Base-by-base conservation (phyloP, 2,888 invertebrate species). In the Agonopterix heracliana region DNA sequence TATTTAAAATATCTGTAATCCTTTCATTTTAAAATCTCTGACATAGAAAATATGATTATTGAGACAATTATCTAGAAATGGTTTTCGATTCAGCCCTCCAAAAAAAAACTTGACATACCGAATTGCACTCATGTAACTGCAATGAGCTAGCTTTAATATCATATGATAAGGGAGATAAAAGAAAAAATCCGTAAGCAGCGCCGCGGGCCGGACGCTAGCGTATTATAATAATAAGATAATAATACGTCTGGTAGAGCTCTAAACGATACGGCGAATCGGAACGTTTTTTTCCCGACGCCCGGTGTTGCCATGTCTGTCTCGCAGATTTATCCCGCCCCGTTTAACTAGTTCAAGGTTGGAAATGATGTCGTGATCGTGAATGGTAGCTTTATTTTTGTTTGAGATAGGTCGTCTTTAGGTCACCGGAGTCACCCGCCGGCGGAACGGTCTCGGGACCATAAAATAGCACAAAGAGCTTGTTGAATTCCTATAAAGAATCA, bases 281-380 rank as follows among this genome's bases (percentile, higher is more conserved):
- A 67, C 55, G 68, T 64, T 81, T 81, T 82, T 68, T 84, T 77
- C 61, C 56, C 56, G 58, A 55, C 55, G 53, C 56, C 55, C 57
- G 60, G 71, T 78, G 78, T 77, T 78, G 76, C 80, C 80, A 76
- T 71, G 80, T 74, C 74, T 73, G 71, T 66, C 68, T 68, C 63
- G 62, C 63, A 67, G 74, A 81, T 74, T 74, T 61, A 74, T 71
- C 79, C 81, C 77, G 78, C 74, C 70, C 69, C 67, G 73, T 74
- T 76, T 68, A 86, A 84, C 83, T 88, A 86, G 86, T 81, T 82
- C 87, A 88, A 88, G 87, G 87, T 74, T 78, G 62, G 63, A 54
- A 26, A 26, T 55, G 52, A 57, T 58, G 68, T 71, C 74, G 69
- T 70, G 72, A 58, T 73, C 67, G 71, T 83, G 81, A 85, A 86